Conservation (phyloP, 1,140 invertebrate genomes). For the Zophobas morio region DNA sequence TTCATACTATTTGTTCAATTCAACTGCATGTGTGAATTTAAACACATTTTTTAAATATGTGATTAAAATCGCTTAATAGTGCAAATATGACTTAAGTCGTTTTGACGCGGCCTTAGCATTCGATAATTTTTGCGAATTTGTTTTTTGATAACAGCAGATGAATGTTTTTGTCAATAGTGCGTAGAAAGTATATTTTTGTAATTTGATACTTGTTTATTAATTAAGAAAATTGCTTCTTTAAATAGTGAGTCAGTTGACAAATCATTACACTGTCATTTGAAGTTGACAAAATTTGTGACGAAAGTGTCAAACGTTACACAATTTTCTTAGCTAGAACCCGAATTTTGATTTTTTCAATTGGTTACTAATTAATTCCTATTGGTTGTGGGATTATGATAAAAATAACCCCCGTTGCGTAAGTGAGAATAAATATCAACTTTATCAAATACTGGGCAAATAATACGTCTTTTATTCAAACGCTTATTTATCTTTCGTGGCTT, state of each 20-base stretch:
- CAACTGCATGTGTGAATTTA: slow-evolving; percentile 6
- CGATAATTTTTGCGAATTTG: too few species aligned
- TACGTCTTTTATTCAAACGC: slow-evolving; percentile 34
- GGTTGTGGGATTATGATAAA: neutral
- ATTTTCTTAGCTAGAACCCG: too few species aligned
- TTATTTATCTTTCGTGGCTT: slow-evolving; percentile 33
- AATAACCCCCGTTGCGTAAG: slow-evolving; percentile 25
- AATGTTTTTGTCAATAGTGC: too few species aligned
- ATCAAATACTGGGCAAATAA: slow-evolving; percentile 23
- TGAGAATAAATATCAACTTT: slow-evolving; percentile 33
- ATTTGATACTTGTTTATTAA: neutral
- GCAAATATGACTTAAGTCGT: neutral
- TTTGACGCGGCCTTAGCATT: too few species aligned
- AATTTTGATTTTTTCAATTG: too few species aligned
- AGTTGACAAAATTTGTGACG: too few species aligned
- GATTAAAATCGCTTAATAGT: slow-evolving; percentile 1
- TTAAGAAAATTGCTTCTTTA: too few species aligned
- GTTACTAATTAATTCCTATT: too few species aligned
- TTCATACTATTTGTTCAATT: slow-evolving; percentile 40
- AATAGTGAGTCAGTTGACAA: too few species aligned
- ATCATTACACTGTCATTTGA: too few species aligned
- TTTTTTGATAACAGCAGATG: too few species aligned
- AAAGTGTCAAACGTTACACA: neutral
- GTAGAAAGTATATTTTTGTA: neutral
- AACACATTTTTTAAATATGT: slow-evolving; percentile 12